A percentile compares a stretch with the other conserved stretches of the same genome.
phyloP scores from a whole-genome alignment of 2,797 vertebrate species.

The Manis pentadactyla region DNA sequence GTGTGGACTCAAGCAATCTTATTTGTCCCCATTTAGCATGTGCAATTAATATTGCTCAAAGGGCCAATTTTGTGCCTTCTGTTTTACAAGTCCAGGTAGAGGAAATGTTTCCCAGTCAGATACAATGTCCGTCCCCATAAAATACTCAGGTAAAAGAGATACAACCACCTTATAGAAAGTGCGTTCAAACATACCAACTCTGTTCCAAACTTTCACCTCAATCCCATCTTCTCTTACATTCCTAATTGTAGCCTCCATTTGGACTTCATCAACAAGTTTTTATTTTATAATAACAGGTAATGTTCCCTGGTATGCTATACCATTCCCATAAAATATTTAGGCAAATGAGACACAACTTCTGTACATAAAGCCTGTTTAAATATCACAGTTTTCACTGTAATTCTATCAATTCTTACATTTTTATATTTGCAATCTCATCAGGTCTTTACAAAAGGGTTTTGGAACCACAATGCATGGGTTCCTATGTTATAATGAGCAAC shows the following conservation, averaged over 20 bases:
- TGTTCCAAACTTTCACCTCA: background rate
- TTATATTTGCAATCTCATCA: background rate
- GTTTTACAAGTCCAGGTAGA: background rate
- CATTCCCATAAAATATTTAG: background rate
- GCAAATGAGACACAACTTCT: background rate
- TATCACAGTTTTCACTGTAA: background rate
- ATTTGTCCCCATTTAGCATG: background rate
- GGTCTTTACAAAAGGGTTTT: background rate
- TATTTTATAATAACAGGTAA: background rate
- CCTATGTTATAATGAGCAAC: background rate
- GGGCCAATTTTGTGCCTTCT: background rate
- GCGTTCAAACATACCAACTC: background rate
- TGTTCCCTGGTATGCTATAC: background rate
- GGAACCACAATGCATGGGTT: background rate
- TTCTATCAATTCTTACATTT: background rate
- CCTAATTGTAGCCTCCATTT: background rate
- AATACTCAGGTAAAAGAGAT: background rate
- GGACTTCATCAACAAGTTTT: background rate
- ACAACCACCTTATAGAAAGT: background rate
- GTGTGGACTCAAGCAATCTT: background rate
- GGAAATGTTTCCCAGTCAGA: background rate
- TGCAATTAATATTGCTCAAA: background rate
- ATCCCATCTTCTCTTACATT: background rate
- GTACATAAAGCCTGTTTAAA: background rate
- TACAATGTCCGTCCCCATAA: background rate